These are phyloP conservation scores for Rhopalosiphum maidis DNA, from an alignment of 1,140 invertebrate species.

Conservation along the genomic window DNA sequence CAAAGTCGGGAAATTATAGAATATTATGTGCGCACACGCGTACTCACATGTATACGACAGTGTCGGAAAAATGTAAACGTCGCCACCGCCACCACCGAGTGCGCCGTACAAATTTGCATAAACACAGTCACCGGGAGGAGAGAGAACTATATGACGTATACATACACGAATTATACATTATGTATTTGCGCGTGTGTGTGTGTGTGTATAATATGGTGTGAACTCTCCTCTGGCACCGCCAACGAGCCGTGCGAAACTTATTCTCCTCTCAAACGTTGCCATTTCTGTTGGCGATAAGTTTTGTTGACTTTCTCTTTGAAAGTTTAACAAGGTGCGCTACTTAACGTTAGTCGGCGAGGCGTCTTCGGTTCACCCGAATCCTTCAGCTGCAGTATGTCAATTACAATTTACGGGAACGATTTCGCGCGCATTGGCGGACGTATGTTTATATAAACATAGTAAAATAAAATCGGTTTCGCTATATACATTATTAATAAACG, in stretches of 20 bases:
- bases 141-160: neutral
- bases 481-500: neutral
- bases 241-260: neutral
- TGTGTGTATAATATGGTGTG: neutral
- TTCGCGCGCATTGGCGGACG: neutral
- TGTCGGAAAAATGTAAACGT: neutral
- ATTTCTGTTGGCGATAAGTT: neutral
- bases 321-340: constrained; percentile 1
- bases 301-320: neutral
- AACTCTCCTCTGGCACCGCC: neutral
- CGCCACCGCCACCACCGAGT: neutral
- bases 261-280: neutral
- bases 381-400: neutral
- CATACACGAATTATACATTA: neutral
- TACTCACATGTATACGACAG: neutral
- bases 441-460: too few relatives aligned
- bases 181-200: neutral
- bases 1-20: neutral
- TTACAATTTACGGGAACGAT: neutral
- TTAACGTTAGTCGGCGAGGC: neutral
- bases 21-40: neutral
- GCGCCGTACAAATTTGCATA: neutral
- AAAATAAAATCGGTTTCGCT: neutral
- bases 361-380: neutral
- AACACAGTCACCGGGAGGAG: neutral